Base-by-base conservation (phyloP, 2,888 invertebrate species). In the Limenitis camilla region DNA sequence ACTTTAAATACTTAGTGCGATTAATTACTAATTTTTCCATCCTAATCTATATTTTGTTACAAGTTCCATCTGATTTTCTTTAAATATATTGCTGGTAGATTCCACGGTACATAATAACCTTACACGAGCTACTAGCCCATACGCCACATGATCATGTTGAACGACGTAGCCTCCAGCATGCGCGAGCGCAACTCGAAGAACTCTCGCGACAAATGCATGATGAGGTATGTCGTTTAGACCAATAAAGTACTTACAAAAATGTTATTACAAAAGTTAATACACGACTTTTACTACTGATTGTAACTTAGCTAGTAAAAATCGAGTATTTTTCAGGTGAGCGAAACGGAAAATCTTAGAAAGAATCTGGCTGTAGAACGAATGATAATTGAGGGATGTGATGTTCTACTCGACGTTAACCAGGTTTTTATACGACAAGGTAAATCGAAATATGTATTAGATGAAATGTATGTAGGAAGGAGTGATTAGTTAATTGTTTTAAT, bases 61-160 rank as follows among this genome's bases (percentile, higher is more conserved):
- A 19, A 19, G 3, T 3, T 19, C 3, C 3, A 19, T 3, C 19
- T 19, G 19, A 19, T 19, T 19, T n/a, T 19, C 19, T 19, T 19
- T 19, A 6, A 39, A 40, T 27, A 19, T n/a, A 29, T 4, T 28
- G 52, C 49, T 66, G 74, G 40, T 78, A 96, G 96, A 93, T 97
- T 60, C 96, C 96, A 1, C 91, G 96, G 9, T 97, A 97, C 80
- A 97, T 97, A 59, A 95, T 96, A 63, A 96, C 96, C 0, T 88
- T 97, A 38, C 96, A 96, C 79, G 96, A 96, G 78, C 84, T 97
- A 11, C 83, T 97, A 57, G 96, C 96, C 5, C 96, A 96, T 80
- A 97, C 97, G 0, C 96, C 97, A 0, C 95, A 96, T 77, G 95
- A 96, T 81, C 97, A 97, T 82, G 96, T 97, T 50, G 96, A 97